Percentiles rank a stretch among this genome's conserved stretches.
These are phyloP conservation scores for Drosophila dives DNA, from an alignment of 2,888 invertebrate species.

Conservation along the genomic window DNA sequence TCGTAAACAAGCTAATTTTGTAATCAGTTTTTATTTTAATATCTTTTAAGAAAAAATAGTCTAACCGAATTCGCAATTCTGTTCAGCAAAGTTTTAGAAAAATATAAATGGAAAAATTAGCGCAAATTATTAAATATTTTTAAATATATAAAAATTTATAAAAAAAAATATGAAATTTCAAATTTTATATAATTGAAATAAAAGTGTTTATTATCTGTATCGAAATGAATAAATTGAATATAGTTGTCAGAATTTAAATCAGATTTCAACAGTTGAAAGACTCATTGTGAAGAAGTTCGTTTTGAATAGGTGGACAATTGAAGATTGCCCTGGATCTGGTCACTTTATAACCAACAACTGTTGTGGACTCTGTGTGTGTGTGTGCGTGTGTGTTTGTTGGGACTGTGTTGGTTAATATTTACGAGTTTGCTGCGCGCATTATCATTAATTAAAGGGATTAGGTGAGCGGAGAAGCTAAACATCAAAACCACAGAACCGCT, in stretches of 20 bases:
- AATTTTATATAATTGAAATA: not conserved
- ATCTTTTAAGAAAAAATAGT: not conserved
- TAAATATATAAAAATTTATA: not conserved
- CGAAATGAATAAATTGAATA: not conserved
- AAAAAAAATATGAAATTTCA: not conserved
- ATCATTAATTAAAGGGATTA: constrained; percentile 82
- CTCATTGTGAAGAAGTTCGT: not conserved
- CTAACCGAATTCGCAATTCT: not conserved
- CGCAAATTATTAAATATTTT: not conserved
- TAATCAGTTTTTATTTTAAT: not conserved
- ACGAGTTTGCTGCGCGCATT: constrained; percentile 66
- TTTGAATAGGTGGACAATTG: not conserved
- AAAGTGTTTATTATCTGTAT: not conserved
- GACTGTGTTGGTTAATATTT: constrained; percentile 33
- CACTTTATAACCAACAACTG: not conserved
- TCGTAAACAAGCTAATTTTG: not conserved
- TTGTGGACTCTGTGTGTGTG: not conserved
- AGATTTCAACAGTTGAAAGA: not conserved
- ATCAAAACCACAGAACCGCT: constrained; percentile 76
- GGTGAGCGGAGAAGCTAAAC: constrained; percentile 37
- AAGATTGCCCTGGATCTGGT: not conserved
- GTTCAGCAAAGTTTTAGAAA: not conserved
- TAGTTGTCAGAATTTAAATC: not conserved
- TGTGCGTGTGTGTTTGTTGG: not conserved
- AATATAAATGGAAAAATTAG: not conserved